Evolutionary conservation across 2,797 vertebrate species (phyloP), one percentile per base, ranked within the genome.

Genomic region (Coilia nasus): DNA sequence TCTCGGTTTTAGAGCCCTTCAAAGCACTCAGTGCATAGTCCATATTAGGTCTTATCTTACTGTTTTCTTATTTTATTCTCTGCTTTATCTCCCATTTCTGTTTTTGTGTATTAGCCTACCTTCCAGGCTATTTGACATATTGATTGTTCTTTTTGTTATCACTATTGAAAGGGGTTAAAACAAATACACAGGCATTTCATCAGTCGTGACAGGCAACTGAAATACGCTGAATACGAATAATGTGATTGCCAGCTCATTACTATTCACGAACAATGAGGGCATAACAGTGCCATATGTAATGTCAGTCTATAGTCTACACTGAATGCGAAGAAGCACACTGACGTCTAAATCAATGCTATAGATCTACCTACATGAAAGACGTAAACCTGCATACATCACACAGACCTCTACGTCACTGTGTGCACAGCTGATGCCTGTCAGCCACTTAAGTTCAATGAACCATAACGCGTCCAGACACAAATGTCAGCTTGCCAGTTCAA

Each of bases 361-460:
- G 71, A 41, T 44, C 71, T 44, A 78, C 50, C 3, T 44, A 78
- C 31, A 15, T 75, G 1, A 44, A 35, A 44, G 35, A 44, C 31
- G 71, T 78, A 21, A 57, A 78, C 71, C 71, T 78, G 17, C 71
- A 78, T 78, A 78, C 35, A 78, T 78, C 35, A 41, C 71, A 78
- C 35, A 78, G 71, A 78, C 71, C 86, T 86, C 84, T 94, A 95
- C 94, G 94, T 95, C 94, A 95, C 1, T 84, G 86, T 90, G 91
- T 90, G 91, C 89, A 93, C 94, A 92, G 94, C 94, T 94, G 93
- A 93, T 94, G 93, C 92, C 81, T 67, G 90, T 89, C 25, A 92
- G 84, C 90, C 85, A 84, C 85, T 91, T 91, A 92, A 41, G 35
- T 7, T 14, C 3, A 88, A 93, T 91, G 88, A 93, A 91, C 89